phyloP scores from a whole-genome alignment of 2,113 vertebrate genomes.

The Dunckerocampus dactyliophorus region DNA sequence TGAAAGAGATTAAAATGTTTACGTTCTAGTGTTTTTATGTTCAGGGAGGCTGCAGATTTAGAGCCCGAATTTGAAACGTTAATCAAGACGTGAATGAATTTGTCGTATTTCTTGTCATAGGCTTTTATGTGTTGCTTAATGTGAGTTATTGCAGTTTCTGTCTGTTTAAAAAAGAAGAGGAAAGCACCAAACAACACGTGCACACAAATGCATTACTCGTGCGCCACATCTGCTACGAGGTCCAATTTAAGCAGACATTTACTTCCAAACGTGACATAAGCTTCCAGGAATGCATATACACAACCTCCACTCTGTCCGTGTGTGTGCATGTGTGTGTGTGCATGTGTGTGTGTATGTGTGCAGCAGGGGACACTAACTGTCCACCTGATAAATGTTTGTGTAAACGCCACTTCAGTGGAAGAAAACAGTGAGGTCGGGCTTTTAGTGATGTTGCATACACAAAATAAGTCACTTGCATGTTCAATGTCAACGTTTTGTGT shows the following conservation, averaged over 20 bases:
- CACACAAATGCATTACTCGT: background rate
- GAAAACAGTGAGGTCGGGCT: constrained; percentile 40
- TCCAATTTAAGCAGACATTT: constrained; percentile 19
- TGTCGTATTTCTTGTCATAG: background rate
- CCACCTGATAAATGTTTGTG: constrained; percentile 66
- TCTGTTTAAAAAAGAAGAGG: too few species aligned
- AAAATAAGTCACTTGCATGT: background rate
- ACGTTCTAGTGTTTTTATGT: background rate
- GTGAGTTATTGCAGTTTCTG: too few species aligned
- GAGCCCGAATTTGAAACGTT: background rate
- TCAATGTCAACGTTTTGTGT: constrained; percentile 30
- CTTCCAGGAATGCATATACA: constrained; percentile 38
- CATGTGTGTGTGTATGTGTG: background rate
- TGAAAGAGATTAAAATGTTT: background rate
- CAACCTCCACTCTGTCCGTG: background rate
- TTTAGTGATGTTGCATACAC: constrained; percentile 37
- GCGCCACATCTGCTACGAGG: constrained; percentile 33
- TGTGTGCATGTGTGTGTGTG: background rate
- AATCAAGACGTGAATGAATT: background rate
- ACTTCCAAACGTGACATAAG: constrained; percentile 42
- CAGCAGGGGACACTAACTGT: constrained; percentile 44
- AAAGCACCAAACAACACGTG: background rate
- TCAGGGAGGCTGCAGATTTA: background rate
- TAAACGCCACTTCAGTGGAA: constrained; percentile 30
- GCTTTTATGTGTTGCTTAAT: too few species aligned